These are phyloP conservation scores for Polyommatus icarus DNA, from an alignment of 2,888 invertebrate species.

Conservation along the genomic window DNA sequence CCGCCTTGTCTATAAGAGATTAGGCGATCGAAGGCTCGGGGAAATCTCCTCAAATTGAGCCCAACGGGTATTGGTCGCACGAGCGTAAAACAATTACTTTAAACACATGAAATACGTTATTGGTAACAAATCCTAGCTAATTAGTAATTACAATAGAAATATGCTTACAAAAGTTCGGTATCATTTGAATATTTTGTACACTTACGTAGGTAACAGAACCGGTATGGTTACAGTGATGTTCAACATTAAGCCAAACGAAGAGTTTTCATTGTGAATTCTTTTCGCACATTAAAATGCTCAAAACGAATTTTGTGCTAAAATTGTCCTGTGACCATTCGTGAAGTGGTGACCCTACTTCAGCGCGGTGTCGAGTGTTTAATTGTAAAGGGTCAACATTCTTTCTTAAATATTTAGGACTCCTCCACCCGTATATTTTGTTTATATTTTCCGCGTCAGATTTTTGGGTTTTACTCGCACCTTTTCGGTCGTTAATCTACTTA, in stretches of 20 bases:
- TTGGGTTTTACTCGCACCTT: constrained; percentile 13
- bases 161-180: background rate
- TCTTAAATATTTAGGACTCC: constrained; percentile 2
- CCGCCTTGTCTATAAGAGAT: constrained; percentile 22
- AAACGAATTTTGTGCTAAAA: background rate
- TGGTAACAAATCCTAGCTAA: no score
- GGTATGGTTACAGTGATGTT: background rate
- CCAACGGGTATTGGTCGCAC: constrained; percentile 3
- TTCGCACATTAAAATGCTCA: background rate
- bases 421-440: constrained; percentile 11
- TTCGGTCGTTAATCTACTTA: constrained; percentile 3
- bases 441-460: constrained; percentile 12
- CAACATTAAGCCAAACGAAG: background rate
- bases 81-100: background rate
- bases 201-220: no score
- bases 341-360: constrained; percentile 13
- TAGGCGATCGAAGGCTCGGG: background rate
- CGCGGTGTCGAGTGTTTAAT: constrained; percentile 9
- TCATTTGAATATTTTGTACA: background rate
- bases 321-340: background rate
- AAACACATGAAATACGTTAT: background rate
- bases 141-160: no score
- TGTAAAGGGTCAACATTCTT: constrained; percentile 12
- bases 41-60: background rate
- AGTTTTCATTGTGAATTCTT: background rate